Base-by-base conservation (phyloP, 2,888 invertebrate species). In the Pegoplata infirma region DNA sequence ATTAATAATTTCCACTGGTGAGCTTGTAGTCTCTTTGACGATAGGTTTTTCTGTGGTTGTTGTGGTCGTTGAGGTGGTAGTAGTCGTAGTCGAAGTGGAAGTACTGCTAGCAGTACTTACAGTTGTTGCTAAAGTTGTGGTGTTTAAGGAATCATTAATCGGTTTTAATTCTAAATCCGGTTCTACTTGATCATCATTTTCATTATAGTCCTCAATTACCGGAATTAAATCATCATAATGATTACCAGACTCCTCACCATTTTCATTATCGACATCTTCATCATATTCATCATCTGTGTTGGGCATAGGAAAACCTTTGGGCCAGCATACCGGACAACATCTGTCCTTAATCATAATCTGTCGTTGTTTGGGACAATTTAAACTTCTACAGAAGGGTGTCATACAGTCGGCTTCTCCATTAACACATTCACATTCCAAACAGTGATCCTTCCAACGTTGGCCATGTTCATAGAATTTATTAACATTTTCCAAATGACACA, bases 311-410 rank as follows among this genome's bases (percentile, higher is more conserved):
- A 81, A 82, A 3, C 86, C 85, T 12, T 86, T 83, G 5, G 89
- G 89, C 88, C 89, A 88, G 72, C 89, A 89, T 21, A 87, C 83
- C 7, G 89, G 89, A 67, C 89, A 89, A 64, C 89, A 89, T 51
- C 83, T 84, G 58, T 85, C 86, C 69, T 85, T 85, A 0, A 88
- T 76, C 14, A 76, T 81, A 5, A 88, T 85, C 81, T 87, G 87
- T 12, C 88, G 84, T 19, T 84, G 83, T 25, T 74, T 81, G 25
- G 87, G 86, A 58, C 89, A 89, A 61, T 83, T 84, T 56, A 88
- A 81, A 14, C 84, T 84, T 12, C 84, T 84, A 55, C 89, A 89
- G 32, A 88, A 84, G 7, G 87, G 84, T 23, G 86, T 82, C 47
- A 84, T 74, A 53, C 89, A 89, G 64, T 88, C 87, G 28, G 82